Conservation (phyloP, 2,797 vertebrate species). For the Oryzias dopingdopingensis region DNA sequence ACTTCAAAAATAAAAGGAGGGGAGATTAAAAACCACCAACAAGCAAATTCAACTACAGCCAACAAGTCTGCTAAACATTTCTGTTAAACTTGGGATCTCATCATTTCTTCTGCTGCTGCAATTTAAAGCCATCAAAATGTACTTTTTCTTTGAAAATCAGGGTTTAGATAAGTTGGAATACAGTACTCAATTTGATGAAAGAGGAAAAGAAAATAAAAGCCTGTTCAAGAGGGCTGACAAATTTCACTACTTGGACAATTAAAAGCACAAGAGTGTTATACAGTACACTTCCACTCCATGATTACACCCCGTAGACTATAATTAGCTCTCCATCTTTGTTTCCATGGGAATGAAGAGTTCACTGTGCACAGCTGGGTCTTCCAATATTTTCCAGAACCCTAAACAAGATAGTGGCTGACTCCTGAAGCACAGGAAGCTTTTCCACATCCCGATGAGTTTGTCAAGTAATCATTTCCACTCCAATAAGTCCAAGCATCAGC, state of each 20-base stretch:
- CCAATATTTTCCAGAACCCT: slow-evolving; percentile 59
- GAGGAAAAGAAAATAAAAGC: not conserved
- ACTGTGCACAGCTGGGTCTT: slow-evolving; percentile 32
- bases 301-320: slow-evolving; percentile 47
- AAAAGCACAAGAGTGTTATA: slow-evolving; percentile 21
- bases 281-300: slow-evolving; percentile 15
- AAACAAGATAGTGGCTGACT: slow-evolving; percentile 34
- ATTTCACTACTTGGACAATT: slow-evolving; percentile 11
- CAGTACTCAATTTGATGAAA: no score
- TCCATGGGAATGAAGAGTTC: slow-evolving; percentile 69
- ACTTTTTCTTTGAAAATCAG: no score
- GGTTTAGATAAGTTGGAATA: no score
- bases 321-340: slow-evolving; percentile 61
- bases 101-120: no score
- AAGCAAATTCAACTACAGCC: no score
- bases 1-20: no score
- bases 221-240: not conserved
- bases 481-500: slow-evolving; percentile 51
- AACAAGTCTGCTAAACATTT: no score
- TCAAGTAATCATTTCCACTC: slow-evolving; percentile 66
- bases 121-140: no score
- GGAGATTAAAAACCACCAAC: no score
- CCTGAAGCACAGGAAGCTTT: slow-evolving; percentile 41
- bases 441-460: slow-evolving; percentile 58
- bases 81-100: no score